Percentiles rank a stretch among this genome's conserved stretches.
phyloP scores from a whole-genome alignment of 2,797 vertebrate genomes.

The Gymnothorax javanicus region DNA sequence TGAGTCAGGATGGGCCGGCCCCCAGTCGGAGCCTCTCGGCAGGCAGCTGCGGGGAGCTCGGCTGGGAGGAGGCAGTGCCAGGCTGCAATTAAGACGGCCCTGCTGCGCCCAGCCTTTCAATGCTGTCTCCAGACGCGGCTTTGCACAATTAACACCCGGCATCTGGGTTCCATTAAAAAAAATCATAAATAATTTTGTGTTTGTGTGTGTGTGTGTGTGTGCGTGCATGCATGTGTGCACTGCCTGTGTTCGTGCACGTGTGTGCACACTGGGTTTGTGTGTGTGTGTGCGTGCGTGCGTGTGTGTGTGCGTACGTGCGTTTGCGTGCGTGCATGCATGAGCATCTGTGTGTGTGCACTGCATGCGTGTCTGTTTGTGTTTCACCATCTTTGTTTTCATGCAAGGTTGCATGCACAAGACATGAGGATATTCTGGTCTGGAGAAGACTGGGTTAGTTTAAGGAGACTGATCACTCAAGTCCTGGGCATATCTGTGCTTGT shows the following conservation, averaged over 20 bases:
- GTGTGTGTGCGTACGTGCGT: too few relatives aligned
- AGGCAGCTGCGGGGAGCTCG: constrained; percentile 52
- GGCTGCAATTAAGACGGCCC: constrained; percentile 63
- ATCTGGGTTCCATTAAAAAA: neutral
- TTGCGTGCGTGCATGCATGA: too few relatives aligned
- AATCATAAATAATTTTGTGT: neutral
- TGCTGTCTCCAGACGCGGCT: constrained; percentile 25
- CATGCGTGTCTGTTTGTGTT: too few relatives aligned
- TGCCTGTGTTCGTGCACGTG: neutral
- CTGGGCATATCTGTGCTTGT: neutral
- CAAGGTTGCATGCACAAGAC: too few relatives aligned
- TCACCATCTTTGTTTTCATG: too few relatives aligned
- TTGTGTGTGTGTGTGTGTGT: neutral
- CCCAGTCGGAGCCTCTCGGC: constrained; percentile 42
- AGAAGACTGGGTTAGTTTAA: neutral
- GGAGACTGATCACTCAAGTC: neutral
- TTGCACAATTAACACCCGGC: constrained; percentile 29
- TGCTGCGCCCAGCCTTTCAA: constrained; percentile 56
- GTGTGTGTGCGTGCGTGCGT: too few relatives aligned
- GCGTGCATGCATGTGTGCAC: neutral
- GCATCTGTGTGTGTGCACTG: too few relatives aligned
- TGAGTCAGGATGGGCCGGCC: constrained; percentile 35
- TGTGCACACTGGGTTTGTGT: neutral
- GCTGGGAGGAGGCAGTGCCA: constrained; percentile 29
- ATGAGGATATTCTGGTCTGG: too few relatives aligned